A percentile compares a stretch with the other conserved stretches of the same genome.
Evolutionary conservation across 2,113 vertebrate species (phyloP).

Genomic region (Triplophysa siluroides): DNA sequence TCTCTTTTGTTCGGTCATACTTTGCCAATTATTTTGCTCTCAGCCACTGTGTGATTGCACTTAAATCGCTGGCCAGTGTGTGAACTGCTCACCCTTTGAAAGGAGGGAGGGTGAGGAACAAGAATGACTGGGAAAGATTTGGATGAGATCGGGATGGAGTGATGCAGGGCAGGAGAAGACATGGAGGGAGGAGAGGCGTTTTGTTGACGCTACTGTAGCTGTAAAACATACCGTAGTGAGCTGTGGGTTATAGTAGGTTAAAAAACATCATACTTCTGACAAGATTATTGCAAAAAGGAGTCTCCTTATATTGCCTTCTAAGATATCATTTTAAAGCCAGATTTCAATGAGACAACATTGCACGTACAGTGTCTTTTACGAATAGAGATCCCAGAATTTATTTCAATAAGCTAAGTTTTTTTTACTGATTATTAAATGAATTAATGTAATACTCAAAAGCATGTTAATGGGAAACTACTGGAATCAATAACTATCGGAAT

Average conservation of each 20-base stretch:
- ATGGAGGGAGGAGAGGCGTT: slow-evolving; percentile 1
- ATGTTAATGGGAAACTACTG: too few species aligned
- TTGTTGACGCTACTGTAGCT: slow-evolving; percentile 8
- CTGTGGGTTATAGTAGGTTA: background rate
- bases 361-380: too few species aligned
- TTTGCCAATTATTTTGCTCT: slow-evolving; percentile 34
- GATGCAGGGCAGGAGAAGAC: slow-evolving; percentile 4
- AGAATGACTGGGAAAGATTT: background rate
- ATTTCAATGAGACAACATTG: too few species aligned
- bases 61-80: slow-evolving; percentile 2
- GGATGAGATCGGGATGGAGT: slow-evolving; percentile 7
- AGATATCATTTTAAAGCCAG: too few species aligned
- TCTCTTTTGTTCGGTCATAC: background rate
- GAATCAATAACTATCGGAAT: too few species aligned
- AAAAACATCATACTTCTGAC: too few species aligned
- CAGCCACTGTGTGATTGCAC: slow-evolving; percentile 29
- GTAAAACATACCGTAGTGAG: background rate
- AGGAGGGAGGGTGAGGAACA: background rate
- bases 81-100: slow-evolving; percentile 27
- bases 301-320: too few species aligned
- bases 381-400: too few species aligned
- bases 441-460: too few species aligned
- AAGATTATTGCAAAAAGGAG: too few species aligned
- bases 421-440: too few species aligned
- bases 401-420: too few species aligned